Base-by-base conservation (phyloP, 2,888 invertebrate species). In the Mythimna vitellina region DNA sequence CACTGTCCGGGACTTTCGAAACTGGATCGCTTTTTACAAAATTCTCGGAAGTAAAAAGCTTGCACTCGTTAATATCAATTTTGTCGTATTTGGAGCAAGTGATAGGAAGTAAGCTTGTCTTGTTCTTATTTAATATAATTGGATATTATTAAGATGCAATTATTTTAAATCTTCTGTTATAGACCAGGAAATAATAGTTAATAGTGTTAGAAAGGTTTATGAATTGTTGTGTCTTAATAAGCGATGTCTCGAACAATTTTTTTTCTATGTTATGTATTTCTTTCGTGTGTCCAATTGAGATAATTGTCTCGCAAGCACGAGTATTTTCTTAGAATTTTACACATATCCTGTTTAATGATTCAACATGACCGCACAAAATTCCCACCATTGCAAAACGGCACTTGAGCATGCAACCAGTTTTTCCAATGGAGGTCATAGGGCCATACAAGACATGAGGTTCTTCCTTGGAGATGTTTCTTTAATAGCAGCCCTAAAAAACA, bases 281-380 rank as follows among this genome's bases (percentile, higher is more conserved):
- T 17, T 25, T 17, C 20, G 5, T 25, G 12, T 42, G n/a, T 42
- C 25, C 7, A 46, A 58, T 51, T 35, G 6, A 51, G 38, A 75
- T 38, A 29, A 56, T 56, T 10, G 35, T 42, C 54, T 49, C 14
- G 22, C 14, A 20, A 73, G 46, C 20, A 49, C 60, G 22, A 25
- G 17, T 65, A 20, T 53, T 20, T 65, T 70, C 54, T n/a, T 35
- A 70, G 60, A 62, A 81, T 42, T 67, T 56, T 20, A 61, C 66
- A 49, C 62, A 70, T 58, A 80, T 83, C 76, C 83, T 82, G 76
- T 73, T 70, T 53, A 58, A 71, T 72, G 70, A 83, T 73, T 83
- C 76, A 76, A 64, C 67, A 63, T 32, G 61, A 46, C 66, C 49
- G 53, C 65, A 32, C 72, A 42, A 70, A 82, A 76, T 66, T 73